Evolutionary conservation across 2,113 vertebrate genomes (phyloP), one percentile per base, ranked within the genome.

Genomic region (Plecotus auritus): DNA sequence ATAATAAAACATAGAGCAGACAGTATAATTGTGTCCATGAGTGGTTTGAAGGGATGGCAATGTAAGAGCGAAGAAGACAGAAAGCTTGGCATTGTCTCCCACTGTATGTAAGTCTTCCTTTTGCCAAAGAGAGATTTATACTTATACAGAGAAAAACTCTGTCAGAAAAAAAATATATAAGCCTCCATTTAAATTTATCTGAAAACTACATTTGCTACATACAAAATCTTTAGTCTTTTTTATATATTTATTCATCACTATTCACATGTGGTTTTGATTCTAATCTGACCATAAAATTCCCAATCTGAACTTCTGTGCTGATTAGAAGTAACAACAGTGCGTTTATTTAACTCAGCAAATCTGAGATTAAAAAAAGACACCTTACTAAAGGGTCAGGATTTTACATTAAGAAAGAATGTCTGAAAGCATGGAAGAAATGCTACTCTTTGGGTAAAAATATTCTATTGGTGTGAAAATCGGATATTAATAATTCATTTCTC

Each of bases 401-500:
- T 98, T 97, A 98, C 97, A 98, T 98, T 97, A 97, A 98, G 96
- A 97, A 95, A 96, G 96, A 98, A 98, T 7, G 47, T 97, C 95
- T 89, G 97, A 98, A 98, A 98, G 40, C 85, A 67, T 92, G 87
- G 97, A 96, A 97, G 96, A 98, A 98, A 98, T 90, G 84, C 54
- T 95, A 49, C 92, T 98, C 59, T 93, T 97, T 95, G 87, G 84
- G 85, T 97, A 97, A 97, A 98, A 93, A 93, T 97, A 97, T 97
- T 97, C 92, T 94, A 86, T 95, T 97, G 93, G 96, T 59, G 76
- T 97, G 96, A 98, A 98, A 98, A 97, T 85, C 91, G 95, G 85
- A 96, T 90, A 98, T 98, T 97, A 98, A 98, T 98, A 98, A 98
- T 98, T 98, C 97, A 98, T 98, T 98, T 98, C 98, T 97, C 96